Conservation (phyloP, 2,797 vertebrate genomes). For the Pangasius larnaudii region DNA sequence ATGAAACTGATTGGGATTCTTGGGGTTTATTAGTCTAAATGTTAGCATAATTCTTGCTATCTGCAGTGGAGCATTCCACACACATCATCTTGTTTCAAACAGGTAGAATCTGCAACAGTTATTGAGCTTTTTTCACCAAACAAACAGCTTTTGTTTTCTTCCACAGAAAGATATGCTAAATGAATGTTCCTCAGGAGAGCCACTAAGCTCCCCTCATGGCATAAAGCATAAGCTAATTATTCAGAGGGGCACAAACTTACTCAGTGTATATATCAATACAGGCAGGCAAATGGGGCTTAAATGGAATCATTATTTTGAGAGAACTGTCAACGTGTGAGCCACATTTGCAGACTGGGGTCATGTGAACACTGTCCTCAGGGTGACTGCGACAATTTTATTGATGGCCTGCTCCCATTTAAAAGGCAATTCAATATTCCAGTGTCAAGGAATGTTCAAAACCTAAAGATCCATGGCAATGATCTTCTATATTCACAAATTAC, state of each 20-base stretch:
- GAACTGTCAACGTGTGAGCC: slow-evolving; percentile 30
- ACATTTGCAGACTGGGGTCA: slow-evolving; percentile 47
- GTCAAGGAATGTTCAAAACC: slow-evolving; percentile 70
- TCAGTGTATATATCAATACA: slow-evolving; percentile 50
- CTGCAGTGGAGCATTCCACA: neutral
- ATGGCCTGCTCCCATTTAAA: slow-evolving; percentile 50
- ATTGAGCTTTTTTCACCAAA: neutral
- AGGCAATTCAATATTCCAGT: slow-evolving; percentile 67
- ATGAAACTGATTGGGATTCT: slow-evolving; percentile 13
- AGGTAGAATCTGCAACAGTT: neutral
- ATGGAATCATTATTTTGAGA: slow-evolving; percentile 57
- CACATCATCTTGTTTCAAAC: no score
- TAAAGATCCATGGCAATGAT: slow-evolving; percentile 55
- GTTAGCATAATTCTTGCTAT: slow-evolving; percentile 16
- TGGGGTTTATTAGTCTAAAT: slow-evolving; percentile 37
- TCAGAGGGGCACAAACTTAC: slow-evolving; percentile 40
- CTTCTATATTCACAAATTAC: neutral
- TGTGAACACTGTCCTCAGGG: slow-evolving; percentile 54
- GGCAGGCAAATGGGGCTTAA: slow-evolving; percentile 54
- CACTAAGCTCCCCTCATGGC: slow-evolving; percentile 4
- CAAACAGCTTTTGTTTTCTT: slow-evolving; percentile 24
- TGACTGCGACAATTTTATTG: slow-evolving; percentile 54
- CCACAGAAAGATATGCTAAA: slow-evolving; percentile 32
- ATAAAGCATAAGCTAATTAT: slow-evolving; percentile 45
- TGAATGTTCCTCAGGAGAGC: slow-evolving; percentile 27